phyloP scores from a whole-genome alignment of 2,888 invertebrate species.

The Lasioglossum villosulum region DNA sequence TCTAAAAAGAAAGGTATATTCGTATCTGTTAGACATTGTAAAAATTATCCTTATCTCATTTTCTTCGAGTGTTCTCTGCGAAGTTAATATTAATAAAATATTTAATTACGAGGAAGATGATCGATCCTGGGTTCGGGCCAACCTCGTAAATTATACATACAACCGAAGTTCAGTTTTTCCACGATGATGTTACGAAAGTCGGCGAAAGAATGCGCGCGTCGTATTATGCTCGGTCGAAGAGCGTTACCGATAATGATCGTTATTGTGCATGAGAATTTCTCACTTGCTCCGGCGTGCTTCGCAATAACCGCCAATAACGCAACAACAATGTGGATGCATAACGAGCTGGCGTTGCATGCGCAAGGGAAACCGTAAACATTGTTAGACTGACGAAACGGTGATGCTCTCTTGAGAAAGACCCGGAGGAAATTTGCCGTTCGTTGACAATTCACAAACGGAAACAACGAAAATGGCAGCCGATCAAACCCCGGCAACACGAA shows the following conservation, averaged over 20 bases:
- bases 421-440: background rate
- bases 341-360: conserved; percentile 61
- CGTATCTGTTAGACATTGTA: too few species aligned
- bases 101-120: background rate
- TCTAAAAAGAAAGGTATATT: too few species aligned
- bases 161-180: conserved; percentile 27
- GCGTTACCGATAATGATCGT: conserved; percentile 65
- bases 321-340: conserved; percentile 65
- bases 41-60: too few species aligned
- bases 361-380: conserved; percentile 67
- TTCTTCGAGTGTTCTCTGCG: too few species aligned
- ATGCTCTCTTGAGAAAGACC: conserved; percentile 38
- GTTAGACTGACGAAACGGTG: conserved; percentile 54
- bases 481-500: background rate
- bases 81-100: too few species aligned
- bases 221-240: conserved; percentile 58
- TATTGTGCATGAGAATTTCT: conserved; percentile 72
- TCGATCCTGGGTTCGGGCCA: background rate
- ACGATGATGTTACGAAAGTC: conserved; percentile 37
- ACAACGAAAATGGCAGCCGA: background rate
- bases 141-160: background rate
- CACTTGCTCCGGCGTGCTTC: conserved; percentile 64
- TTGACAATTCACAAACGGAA: background rate
- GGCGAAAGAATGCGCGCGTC: conserved; percentile 43
- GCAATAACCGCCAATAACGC: conserved; percentile 65